Percentiles rank a stretch among this genome's conserved stretches.
phyloP scores from a whole-genome alignment of 2,888 invertebrate genomes.

The Bruchidius siliquastri region DNA sequence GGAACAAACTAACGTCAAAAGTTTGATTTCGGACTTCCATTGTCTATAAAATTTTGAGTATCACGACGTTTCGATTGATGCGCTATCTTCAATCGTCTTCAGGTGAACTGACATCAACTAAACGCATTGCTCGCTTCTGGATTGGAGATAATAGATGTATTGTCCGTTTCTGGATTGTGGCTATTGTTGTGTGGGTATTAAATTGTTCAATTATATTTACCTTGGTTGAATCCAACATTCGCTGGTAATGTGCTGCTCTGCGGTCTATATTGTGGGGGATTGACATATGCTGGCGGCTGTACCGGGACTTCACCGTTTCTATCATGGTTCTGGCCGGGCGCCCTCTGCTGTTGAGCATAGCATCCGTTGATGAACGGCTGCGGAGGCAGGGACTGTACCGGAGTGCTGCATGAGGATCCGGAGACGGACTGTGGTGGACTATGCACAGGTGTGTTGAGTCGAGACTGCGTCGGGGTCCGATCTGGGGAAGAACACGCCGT shows the following conservation, averaged over 20 bases:
- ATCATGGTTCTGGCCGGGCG: slow-evolving; percentile 33
- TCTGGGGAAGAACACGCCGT: slow-evolving; percentile 42
- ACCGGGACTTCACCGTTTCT: slow-evolving; percentile 20
- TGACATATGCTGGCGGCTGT: slow-evolving; percentile 42
- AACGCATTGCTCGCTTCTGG: too few relatives aligned
- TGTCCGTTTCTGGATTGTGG: too few relatives aligned
- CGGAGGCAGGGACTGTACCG: slow-evolving; percentile 40
- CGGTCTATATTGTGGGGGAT: slow-evolving; percentile 38
- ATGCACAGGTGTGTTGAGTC: slow-evolving; percentile 37
- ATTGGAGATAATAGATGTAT: too few relatives aligned
- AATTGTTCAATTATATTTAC: neutral
- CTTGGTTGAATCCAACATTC: neutral
- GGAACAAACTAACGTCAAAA: too few relatives aligned
- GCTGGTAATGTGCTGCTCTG: slow-evolving; percentile 40
- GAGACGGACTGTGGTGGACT: slow-evolving; percentile 40
- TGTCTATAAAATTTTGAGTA: too few relatives aligned
- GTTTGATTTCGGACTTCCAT: too few relatives aligned
- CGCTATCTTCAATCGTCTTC: too few relatives aligned
- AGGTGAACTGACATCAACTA: too few relatives aligned
- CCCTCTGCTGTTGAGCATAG: slow-evolving; percentile 33
- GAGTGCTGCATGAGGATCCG: slow-evolving; percentile 43
- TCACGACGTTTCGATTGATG: too few relatives aligned
- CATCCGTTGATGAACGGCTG: slow-evolving; percentile 27
- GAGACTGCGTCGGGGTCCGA: slow-evolving; percentile 47
- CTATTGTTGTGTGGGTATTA: too few relatives aligned